Conservation (phyloP, 2,888 invertebrate species). For the Julus scanicus region DNA sequence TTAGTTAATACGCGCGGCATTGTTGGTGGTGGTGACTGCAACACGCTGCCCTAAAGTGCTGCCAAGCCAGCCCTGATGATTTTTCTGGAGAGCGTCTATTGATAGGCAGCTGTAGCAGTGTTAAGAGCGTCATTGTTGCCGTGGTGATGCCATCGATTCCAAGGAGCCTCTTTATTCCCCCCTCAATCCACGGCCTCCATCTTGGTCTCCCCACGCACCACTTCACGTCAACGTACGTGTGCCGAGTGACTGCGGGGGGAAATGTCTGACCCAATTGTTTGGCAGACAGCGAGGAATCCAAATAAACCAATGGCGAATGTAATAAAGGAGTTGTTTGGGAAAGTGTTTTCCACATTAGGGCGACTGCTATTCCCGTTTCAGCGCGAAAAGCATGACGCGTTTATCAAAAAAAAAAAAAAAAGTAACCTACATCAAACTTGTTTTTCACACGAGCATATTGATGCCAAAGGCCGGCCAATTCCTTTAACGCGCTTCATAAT, state of each 20-base stretch:
- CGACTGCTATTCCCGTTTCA: conserved; percentile 6
- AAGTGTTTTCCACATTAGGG: conserved; percentile 14
- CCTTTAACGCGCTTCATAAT: not conserved
- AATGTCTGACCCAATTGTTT: conserved; percentile 15
- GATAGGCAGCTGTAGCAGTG: conserved; percentile 22
- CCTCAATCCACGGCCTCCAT: conserved; percentile 14
- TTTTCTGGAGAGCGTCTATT: conserved; percentile 16
- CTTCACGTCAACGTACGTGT: conserved; percentile 21
- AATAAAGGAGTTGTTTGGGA: conserved; percentile 33
- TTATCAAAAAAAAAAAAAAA: not conserved
- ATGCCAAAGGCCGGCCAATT: conserved; percentile 18
- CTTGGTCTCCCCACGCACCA: conserved; percentile 1
- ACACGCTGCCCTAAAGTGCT: conserved; percentile 6
- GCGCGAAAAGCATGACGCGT: not conserved
- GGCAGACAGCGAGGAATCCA: conserved; percentile 33
- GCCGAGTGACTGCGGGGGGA: not conserved
- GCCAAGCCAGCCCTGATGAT: not conserved
- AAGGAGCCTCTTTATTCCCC: not conserved
- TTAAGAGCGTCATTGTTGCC: conserved; percentile 24
- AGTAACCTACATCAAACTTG: conserved; percentile 33
- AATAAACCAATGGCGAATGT: conserved; percentile 33
- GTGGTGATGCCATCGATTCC: conserved; percentile 33
- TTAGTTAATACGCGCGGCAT: not conserved
- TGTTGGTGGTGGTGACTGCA: not conserved
- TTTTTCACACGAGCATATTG: conserved; percentile 5